Conservation (phyloP, 2,888 invertebrate species). For the Pristionchus mayeri region DNA sequence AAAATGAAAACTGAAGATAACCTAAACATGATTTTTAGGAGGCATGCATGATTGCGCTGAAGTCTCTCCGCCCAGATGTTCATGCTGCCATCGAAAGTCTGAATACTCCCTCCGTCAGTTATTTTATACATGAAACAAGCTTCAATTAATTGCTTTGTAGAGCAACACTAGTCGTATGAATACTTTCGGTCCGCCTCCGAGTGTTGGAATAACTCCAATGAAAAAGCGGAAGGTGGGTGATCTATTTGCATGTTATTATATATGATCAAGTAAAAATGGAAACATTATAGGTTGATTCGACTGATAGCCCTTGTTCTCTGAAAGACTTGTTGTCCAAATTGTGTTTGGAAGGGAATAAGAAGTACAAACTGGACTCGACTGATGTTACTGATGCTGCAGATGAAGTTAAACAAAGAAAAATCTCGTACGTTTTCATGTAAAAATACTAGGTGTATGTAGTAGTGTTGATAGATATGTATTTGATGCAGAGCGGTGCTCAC, state of each 20-base stretch:
- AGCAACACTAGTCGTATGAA: neutral
- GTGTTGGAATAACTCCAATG: neutral
- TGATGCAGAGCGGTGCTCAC: neutral
- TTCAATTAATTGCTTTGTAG: neutral
- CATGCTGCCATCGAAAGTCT: neutral
- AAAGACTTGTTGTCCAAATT: conserved; percentile 2
- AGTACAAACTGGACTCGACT: conserved; percentile 3
- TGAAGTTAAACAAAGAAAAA: conserved; percentile 2
- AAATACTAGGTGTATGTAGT: neutral
- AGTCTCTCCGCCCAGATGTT: conserved; percentile 38
- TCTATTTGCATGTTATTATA: no score
- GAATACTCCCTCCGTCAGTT: neutral
- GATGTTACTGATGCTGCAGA: conserved; percentile 9
- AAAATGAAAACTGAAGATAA: no score
- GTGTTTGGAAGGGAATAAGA: neutral
- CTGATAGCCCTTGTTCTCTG: neutral
- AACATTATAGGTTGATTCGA: neutral
- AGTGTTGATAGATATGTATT: neutral
- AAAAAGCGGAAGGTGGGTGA: conserved; percentile 22
- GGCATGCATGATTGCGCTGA: neutral
- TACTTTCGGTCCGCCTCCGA: neutral
- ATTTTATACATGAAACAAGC: neutral
- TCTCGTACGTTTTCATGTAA: neutral
- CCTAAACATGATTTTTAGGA: neutral
- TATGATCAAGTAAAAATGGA: no score